Base-by-base conservation (phyloP, 92 coral and sea anemone species). In the Phenganax stokvisi region DNA sequence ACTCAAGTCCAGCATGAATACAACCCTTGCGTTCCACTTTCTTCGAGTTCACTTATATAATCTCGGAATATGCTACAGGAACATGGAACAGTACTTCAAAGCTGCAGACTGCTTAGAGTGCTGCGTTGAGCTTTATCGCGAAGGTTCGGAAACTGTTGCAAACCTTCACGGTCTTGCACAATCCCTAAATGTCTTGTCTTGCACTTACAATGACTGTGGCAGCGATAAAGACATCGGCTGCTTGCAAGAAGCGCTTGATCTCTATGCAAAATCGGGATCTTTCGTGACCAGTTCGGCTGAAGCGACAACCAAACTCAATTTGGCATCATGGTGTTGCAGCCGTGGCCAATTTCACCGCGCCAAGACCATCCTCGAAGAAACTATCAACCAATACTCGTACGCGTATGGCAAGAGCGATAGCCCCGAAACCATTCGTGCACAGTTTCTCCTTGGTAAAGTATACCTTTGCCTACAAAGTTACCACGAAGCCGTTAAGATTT, bases 1-100 rank as follows among this genome's bases (percentile, higher is more conserved):
- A 31, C 63, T 75, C 80, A 75, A 17, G 80, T 75, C 80, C 57
- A 75, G 80, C 64, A 75, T 75, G 64, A 75, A 75, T 75, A 55
- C 80, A 25, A 75, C 80, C 63, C 6, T 54, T 0, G 80, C 64
- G 64, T 75, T 75, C 59, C 58, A 75, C 3, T 75, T 47, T 55
- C 64, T 75, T 55, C 80, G 80, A 75, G 64, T 75, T 75, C 6
- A 55, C 59, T 75, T 75, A 7, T 75, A 75, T 56, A 75, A 75
- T 57, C 80, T 75, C 51, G 80, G 80, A 65, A 55, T 75, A 56
- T 75, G 80, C 59, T 75, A 75, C 80, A 20, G n/a, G 12, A 54
- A 75, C 12, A 75, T 75, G 80, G 10, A 75, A n/a, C 64, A 54
- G 13, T 20, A 75, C 28, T 37, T 52, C 57, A 75, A 56, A 56